A percentile compares a stretch with the other conserved stretches of the same genome.
Evolutionary conservation across 2,888 invertebrate genomes (phyloP).

Genomic region (Sepiola atlantica): DNA sequence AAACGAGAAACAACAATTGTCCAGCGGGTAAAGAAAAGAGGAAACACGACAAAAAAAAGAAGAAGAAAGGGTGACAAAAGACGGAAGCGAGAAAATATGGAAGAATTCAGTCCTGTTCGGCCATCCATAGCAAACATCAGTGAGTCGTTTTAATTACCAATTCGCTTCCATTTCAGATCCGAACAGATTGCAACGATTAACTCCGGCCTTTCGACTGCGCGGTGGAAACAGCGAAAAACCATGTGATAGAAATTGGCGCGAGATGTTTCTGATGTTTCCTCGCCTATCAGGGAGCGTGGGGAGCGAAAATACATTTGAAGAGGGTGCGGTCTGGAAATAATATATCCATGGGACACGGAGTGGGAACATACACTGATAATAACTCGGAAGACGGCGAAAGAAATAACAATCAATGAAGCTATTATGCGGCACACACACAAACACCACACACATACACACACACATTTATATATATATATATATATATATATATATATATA

Average conservation of each 20-base stretch:
- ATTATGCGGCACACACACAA: background rate
- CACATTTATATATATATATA: too few relatives aligned
- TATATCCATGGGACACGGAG: background rate
- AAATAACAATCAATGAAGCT: conserved; percentile 32
- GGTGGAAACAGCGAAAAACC: background rate
- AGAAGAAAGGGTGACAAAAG: background rate
- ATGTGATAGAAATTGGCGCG: background rate
- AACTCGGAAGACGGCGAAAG: background rate
- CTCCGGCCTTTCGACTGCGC: background rate
- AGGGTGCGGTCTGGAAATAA: background rate
- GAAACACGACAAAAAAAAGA: background rate
- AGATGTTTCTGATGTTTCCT: background rate
- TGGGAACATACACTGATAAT: background rate
- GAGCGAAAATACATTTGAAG: background rate
- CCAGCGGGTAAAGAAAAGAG: background rate
- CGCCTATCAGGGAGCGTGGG: background rate
- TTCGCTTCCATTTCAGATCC: background rate
- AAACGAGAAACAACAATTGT: background rate
- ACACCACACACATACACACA: too few relatives aligned
- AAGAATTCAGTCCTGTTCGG: background rate
- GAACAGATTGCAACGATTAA: background rate
- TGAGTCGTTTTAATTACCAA: background rate
- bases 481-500: too few relatives aligned
- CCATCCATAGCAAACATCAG: background rate
- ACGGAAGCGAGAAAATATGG: background rate